These are phyloP conservation scores for Petrocephalus sullivani DNA, from an alignment of 2,797 vertebrate genomes.

Conservation along the genomic window DNA sequence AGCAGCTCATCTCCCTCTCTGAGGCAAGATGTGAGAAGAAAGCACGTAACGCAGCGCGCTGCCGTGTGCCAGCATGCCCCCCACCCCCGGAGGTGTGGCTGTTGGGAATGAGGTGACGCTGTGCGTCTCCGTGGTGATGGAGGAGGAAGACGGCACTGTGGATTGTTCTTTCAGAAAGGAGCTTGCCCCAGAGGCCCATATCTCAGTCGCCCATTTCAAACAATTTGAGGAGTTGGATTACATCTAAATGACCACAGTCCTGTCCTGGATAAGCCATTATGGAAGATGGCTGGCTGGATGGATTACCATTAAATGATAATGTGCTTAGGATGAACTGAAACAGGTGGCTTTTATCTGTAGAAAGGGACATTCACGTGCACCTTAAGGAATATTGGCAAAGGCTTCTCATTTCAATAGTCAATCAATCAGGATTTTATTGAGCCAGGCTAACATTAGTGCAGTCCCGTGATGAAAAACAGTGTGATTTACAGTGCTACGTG, in stretches of 20 bases:
- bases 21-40: background rate
- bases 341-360: background rate
- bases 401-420: background rate
- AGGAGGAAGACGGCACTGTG: background rate
- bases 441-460: background rate
- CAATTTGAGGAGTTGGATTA: background rate
- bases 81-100: background rate
- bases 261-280: background rate
- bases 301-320: background rate
- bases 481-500: background rate
- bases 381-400: background rate
- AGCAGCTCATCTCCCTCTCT: background rate
- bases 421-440: background rate
- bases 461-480: background rate
- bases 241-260: background rate
- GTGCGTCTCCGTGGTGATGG: background rate
- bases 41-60: background rate
- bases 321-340: background rate
- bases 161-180: background rate
- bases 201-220: background rate
- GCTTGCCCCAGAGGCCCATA: background rate
- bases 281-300: background rate
- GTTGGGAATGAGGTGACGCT: background rate
- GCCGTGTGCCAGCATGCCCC: background rate
- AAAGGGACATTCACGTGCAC: background rate